Conservation (phyloP, 2,888 invertebrate species). For the Calliopum simillimum region DNA sequence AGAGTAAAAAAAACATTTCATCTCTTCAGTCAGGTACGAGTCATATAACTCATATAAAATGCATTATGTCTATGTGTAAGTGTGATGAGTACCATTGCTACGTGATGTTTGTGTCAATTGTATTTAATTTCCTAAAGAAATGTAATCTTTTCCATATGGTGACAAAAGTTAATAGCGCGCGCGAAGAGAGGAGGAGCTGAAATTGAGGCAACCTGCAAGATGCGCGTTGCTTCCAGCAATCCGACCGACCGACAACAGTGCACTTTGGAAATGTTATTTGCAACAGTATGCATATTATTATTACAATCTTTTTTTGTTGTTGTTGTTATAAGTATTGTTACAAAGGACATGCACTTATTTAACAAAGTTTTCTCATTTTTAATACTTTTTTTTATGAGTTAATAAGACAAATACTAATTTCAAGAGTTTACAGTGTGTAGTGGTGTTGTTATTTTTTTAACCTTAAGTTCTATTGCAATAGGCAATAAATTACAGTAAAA, state of each 20-base stretch:
- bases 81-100: constrained; percentile 40
- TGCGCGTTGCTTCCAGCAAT: background rate
- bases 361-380: background rate
- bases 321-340: background rate
- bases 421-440: too few species aligned
- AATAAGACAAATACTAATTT: too few species aligned
- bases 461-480: too few species aligned
- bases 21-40: constrained; percentile 37
- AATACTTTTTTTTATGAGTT: too few species aligned
- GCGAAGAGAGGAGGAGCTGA: constrained; percentile 14
- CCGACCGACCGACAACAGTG: background rate
- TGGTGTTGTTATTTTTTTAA: too few species aligned
- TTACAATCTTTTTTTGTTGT: background rate
- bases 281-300: background rate
- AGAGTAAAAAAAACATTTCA: background rate
- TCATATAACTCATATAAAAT: constrained; percentile 46
- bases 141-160: constrained; percentile 15
- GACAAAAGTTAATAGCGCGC: background rate
- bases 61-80: constrained; percentile 41
- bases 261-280: background rate
- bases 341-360: background rate
- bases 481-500: too few species aligned
- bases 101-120: constrained; percentile 50
- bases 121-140: constrained; percentile 39
- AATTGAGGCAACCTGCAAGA: constrained; percentile 24